These are phyloP conservation scores for Tinea trinotella DNA, from an alignment of 2,888 invertebrate species.

Conservation along the genomic window DNA sequence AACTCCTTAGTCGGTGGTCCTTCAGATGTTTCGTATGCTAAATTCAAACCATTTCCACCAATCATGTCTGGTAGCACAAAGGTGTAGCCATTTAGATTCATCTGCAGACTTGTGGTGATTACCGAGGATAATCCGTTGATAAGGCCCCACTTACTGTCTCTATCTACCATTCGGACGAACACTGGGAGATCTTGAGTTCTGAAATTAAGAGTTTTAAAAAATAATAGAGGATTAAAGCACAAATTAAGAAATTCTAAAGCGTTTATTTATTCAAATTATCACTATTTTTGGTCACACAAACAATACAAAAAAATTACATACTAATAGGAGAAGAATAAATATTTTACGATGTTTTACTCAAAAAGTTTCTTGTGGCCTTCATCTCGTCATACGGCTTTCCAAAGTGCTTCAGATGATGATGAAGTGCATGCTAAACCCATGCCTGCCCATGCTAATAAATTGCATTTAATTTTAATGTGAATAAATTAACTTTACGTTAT, in stretches of 20 bases:
- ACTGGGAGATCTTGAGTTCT: constrained; percentile 79
- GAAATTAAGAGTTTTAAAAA: constrained; percentile 25
- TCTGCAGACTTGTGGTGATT: constrained; percentile 79
- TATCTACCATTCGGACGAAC: constrained; percentile 85
- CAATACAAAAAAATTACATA: no score
- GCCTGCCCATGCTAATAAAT: no score
- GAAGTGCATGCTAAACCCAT: no score
- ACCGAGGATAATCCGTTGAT: constrained; percentile 81
- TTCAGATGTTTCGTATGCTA: constrained; percentile 49
- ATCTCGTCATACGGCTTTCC: no score
- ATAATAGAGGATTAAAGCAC: neutral
- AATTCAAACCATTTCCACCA: constrained; percentile 76
- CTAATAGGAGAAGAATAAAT: no score
- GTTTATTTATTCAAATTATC: no score
- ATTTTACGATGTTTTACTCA: no score
- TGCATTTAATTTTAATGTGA: no score
- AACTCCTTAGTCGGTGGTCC: constrained; percentile 74
- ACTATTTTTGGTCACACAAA: neutral
- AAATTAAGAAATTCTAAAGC: neutral
- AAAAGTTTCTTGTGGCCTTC: no score
- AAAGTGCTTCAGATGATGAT: no score
- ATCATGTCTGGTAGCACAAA: constrained; percentile 87
- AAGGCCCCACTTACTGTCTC: constrained; percentile 78
- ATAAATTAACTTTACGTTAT: no score
- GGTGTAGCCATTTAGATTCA: constrained; percentile 77